Percentiles rank a stretch among this genome's conserved stretches.
Evolutionary conservation across 1,140 invertebrate genomes (phyloP).

Genomic region (Plutomurus gul): DNA sequence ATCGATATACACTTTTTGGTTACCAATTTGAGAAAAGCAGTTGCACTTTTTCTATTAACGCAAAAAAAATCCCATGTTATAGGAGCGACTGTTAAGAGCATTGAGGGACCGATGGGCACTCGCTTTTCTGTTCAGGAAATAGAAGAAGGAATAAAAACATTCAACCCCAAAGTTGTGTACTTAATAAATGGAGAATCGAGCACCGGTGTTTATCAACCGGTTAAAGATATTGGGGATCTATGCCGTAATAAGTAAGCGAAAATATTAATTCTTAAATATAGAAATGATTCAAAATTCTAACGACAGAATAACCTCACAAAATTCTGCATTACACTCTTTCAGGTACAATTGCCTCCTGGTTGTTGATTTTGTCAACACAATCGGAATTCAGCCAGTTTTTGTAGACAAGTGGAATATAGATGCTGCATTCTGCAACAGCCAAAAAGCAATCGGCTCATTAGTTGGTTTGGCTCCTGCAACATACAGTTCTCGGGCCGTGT

Average conservation of each 20-base stretch:
- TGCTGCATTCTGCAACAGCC: conserved; percentile 77
- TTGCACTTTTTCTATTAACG: too few species aligned
- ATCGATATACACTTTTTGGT: too few species aligned
- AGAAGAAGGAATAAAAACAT: background rate
- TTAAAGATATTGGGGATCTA: background rate
- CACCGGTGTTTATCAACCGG: background rate
- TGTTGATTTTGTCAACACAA: conserved; percentile 81
- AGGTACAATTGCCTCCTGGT: conserved; percentile 73
- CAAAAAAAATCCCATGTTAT: too few species aligned
- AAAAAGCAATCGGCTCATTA: conserved; percentile 79
- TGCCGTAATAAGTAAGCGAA: background rate
- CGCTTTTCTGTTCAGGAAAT: background rate
- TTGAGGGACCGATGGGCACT: background rate
- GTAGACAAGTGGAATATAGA: conserved; percentile 81
- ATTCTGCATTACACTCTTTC: too few species aligned
- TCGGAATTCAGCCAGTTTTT: conserved; percentile 74
- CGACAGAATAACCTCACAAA: too few species aligned
- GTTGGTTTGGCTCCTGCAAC: conserved; percentile 82
- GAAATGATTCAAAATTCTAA: too few species aligned
- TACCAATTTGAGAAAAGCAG: too few species aligned
- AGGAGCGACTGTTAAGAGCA: background rate
- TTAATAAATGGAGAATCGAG: background rate
- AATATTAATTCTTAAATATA: too few species aligned
- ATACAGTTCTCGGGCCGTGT: conserved; percentile 63
- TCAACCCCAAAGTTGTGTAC: background rate